These are phyloP conservation scores for Phylloscopus whistleri DNA, from an alignment of 2,113 vertebrate genomes.

Conservation along the genomic window DNA sequence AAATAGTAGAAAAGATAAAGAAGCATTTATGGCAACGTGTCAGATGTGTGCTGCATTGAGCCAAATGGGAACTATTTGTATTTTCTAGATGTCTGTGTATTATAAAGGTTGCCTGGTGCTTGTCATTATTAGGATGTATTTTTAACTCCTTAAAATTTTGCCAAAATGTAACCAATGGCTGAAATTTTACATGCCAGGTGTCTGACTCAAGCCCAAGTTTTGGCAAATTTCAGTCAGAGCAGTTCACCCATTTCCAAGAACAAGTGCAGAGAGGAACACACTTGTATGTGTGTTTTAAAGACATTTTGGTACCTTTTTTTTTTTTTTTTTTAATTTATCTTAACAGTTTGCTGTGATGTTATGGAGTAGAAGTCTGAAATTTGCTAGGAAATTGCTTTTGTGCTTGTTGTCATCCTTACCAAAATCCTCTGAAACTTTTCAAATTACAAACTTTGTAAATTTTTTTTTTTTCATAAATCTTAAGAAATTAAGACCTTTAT, in stretches of 20 bases:
- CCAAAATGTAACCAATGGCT: background rate
- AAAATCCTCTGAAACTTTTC: background rate
- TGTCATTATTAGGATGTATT: background rate
- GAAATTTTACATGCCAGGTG: background rate
- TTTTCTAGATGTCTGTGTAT: background rate
- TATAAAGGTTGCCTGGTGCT: background rate
- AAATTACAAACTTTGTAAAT: background rate
- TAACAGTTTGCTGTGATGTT: background rate
- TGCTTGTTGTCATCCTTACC: background rate
- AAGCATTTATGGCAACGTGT: background rate
- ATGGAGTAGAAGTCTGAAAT: background rate
- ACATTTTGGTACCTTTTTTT: too few species aligned
- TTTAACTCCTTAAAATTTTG: background rate
- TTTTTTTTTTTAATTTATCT: background rate
- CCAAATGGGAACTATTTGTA: background rate
- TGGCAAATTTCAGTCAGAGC: background rate
- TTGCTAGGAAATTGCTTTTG: background rate
- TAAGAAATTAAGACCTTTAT: background rate
- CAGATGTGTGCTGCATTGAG: background rate
- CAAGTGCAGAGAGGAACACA: background rate
- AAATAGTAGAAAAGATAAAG: constrained; percentile 41
- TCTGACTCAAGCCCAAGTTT: background rate
- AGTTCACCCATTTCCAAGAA: background rate
- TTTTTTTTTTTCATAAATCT: background rate
- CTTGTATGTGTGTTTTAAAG: background rate